Evolutionary conservation across 2,113 vertebrate species (phyloP).

Genomic region (Herpetotheres cachinnans): DNA sequence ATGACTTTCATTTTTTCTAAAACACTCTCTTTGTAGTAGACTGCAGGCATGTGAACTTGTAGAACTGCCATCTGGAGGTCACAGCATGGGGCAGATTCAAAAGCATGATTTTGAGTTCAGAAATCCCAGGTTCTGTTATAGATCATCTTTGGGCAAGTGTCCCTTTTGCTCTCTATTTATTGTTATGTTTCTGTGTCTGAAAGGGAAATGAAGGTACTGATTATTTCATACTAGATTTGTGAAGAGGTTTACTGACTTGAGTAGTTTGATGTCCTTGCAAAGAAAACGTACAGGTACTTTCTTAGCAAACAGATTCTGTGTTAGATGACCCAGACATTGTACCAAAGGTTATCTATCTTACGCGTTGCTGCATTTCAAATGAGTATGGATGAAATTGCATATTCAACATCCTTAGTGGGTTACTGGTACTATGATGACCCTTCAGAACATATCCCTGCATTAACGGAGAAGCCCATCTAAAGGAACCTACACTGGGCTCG

Average conservation of each 20-base stretch:
- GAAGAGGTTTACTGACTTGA: neutral
- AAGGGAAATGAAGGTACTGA: neutral
- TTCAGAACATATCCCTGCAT: neutral
- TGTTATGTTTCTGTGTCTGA: neutral
- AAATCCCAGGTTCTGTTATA: neutral
- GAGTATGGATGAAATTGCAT: neutral
- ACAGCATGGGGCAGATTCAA: neutral
- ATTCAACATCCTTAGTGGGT: neutral
- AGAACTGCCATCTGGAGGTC: neutral
- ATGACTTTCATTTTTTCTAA: neutral
- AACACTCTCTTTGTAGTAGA: neutral
- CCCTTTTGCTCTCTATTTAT: neutral
- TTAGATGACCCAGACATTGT: neutral
- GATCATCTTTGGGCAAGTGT: neutral
- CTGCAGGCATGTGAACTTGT: neutral
- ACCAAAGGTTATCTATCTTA: neutral
- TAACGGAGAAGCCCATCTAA: neutral
- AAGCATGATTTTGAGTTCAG: neutral
- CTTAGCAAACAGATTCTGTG: neutral
- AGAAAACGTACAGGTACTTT: neutral
- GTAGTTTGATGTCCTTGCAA: neutral
- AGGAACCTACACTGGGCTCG: rapidly evolving
- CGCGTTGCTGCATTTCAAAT: neutral
- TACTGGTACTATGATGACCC: neutral
- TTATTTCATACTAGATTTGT: neutral